A percentile compares a stretch with the other conserved stretches of the same genome.
Evolutionary conservation across 2,113 vertebrate species (phyloP).

Genomic region (Syngnathus scovelli): DNA sequence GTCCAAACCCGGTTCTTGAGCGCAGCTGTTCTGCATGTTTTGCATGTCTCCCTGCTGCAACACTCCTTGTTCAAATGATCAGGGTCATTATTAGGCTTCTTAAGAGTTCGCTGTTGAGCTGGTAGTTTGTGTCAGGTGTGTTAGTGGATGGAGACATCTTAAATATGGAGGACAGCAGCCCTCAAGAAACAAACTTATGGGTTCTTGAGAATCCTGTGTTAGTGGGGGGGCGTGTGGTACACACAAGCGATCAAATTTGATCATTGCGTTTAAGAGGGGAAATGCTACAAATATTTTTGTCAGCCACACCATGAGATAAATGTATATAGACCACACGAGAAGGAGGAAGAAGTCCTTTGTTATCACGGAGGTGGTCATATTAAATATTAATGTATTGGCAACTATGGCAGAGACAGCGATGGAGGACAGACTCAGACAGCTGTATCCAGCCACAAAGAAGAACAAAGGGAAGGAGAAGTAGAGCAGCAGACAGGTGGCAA

Average conservation of each 20-base stretch:
- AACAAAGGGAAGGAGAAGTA: constrained; percentile 32
- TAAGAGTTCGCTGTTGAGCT: no score
- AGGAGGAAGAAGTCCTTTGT: constrained; percentile 14
- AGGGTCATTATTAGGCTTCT: no score
- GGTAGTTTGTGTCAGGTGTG: no score
- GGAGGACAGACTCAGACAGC: constrained; percentile 25
- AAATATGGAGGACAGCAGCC: no score
- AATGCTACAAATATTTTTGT: constrained; percentile 1
- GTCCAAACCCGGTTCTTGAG: no score
- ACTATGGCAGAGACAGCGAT: constrained; percentile 20
- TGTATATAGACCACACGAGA: constrained; percentile 12
- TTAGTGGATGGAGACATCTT: background rate
- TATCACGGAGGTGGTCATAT: constrained; percentile 20
- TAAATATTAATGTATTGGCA: constrained; percentile 27
- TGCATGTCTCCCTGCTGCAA: no score
- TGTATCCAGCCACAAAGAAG: background rate
- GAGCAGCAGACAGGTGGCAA: constrained; percentile 35
- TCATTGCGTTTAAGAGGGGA: constrained; percentile 11
- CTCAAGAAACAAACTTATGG: no score
- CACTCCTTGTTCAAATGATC: no score
- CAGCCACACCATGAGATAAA: constrained; percentile 20
- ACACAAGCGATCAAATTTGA: constrained; percentile 9
- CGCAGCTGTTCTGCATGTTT: no score
- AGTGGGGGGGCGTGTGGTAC: background rate
- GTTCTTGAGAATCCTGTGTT: background rate